These are phyloP conservation scores for Dascyllus trimaculatus DNA, from an alignment of 2,113 vertebrate species.

Conservation along the genomic window DNA sequence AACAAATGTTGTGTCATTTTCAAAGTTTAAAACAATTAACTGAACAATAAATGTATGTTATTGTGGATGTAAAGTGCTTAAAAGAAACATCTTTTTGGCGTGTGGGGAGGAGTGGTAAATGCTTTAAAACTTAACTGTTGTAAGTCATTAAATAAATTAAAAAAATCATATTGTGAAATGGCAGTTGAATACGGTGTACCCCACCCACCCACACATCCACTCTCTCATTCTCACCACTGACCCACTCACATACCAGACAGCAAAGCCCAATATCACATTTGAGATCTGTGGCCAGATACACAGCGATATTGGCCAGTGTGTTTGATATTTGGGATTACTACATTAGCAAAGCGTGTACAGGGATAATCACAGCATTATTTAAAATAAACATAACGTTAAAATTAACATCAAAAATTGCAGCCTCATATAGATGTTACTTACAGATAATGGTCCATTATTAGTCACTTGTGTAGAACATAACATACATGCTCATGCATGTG, in stretches of 20 bases:
- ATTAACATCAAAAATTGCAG: conserved; percentile 39
- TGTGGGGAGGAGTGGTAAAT: conserved; percentile 62
- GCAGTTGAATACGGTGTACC: conserved; percentile 53
- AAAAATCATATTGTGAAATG: conserved; percentile 50
- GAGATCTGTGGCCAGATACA: conserved; percentile 48
- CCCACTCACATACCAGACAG: conserved; percentile 67
- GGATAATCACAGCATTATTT: conserved; percentile 54
- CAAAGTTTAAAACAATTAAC: conserved; percentile 33
- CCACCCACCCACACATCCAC: conserved; percentile 69
- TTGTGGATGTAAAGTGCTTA: conserved; percentile 39
- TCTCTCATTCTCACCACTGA: conserved; percentile 60
- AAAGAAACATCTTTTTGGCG: conserved; percentile 37
- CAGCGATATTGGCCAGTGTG: conserved; percentile 63
- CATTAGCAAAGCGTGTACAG: conserved; percentile 56
- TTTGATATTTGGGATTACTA: conserved; percentile 69
- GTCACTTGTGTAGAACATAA: conserved; percentile 65
- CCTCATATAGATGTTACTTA: conserved; percentile 59
- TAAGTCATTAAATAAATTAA: conserved; percentile 44
- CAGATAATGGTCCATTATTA: conserved; percentile 68
- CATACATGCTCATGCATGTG: conserved; percentile 61
- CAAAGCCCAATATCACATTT: conserved; percentile 59
- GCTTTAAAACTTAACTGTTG: conserved; percentile 52
- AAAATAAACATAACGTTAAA: conserved; percentile 12
- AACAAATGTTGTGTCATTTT: conserved; percentile 31
- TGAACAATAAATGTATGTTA: conserved; percentile 20